These are phyloP conservation scores for Phaethornis superciliosus DNA, from an alignment of 2,113 vertebrate species.

Conservation along the genomic window DNA sequence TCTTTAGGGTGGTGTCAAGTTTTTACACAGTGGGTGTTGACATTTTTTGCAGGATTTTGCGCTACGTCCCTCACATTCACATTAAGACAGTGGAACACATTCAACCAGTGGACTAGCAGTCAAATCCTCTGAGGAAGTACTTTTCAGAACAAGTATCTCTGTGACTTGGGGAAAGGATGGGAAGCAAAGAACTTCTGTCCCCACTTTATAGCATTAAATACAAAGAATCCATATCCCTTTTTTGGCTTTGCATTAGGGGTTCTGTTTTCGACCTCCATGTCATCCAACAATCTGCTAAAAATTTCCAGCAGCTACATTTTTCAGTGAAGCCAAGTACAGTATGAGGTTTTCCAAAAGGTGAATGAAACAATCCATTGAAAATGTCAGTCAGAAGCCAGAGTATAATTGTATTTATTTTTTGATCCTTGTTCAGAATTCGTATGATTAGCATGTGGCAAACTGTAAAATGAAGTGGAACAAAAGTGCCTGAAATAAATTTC, in stretches of 20 bases:
- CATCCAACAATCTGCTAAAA: conserved; percentile 23
- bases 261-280: not conserved
- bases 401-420: conserved; percentile 57
- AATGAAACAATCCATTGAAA: conserved; percentile 56
- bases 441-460: conserved; percentile 58
- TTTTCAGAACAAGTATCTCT: too few relatives aligned
- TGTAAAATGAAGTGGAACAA: conserved; percentile 62
- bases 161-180: not conserved
- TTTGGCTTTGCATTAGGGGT: not conserved
- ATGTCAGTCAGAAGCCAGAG: conserved; percentile 59
- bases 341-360: conserved; percentile 53
- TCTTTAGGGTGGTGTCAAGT: not conserved
- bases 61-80: rapidly evolving
- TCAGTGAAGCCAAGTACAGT: not conserved
- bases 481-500: conserved; percentile 72
- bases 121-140: too few relatives aligned
- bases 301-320: conserved; percentile 34
- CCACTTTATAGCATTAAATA: not conserved
- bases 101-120: too few relatives aligned
- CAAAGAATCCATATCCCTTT: not conserved
- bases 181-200: not conserved
- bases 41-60: not conserved
- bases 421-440: conserved; percentile 29
- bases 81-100: too few relatives aligned
- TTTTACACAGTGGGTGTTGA: not conserved